These are phyloP conservation scores for Tipula vernalis DNA, from an alignment of 2,888 invertebrate species.

Conservation along the genomic window DNA sequence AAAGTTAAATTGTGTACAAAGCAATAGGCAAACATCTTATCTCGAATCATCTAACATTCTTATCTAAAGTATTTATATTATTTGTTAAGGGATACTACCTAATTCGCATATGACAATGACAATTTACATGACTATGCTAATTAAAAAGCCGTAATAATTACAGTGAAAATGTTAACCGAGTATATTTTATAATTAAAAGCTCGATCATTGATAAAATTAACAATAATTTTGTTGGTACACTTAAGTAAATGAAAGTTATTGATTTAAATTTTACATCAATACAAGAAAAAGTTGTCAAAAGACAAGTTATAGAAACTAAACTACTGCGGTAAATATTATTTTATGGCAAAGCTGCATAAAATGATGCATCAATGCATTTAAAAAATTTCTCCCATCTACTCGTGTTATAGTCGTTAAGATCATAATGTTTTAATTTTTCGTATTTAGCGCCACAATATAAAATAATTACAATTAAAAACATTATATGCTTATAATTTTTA, in stretches of 20 bases:
- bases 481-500: not conserved
- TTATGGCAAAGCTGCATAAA: not conserved
- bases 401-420: not conserved
- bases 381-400: not conserved
- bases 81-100: no score
- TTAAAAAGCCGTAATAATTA: no score
- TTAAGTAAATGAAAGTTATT: not conserved
- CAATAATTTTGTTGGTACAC: not conserved
- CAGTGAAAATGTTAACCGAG: no score
- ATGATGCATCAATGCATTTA: not conserved
- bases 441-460: not conserved
- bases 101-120: no score
- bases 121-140: no score
- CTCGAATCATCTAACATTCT: not conserved
- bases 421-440: no score
- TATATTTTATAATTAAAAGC: no score
- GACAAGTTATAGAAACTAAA: not conserved
- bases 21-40: not conserved
- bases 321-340: not conserved
- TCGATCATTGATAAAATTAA: no score
- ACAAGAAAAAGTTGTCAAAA: not conserved
- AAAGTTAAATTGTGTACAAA: not conserved
- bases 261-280: not conserved
- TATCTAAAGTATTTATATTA: not conserved
- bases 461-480: not conserved